Evolutionary conservation across 2,888 invertebrate genomes (phyloP).

Genomic region (Clistopyga incitator): DNA sequence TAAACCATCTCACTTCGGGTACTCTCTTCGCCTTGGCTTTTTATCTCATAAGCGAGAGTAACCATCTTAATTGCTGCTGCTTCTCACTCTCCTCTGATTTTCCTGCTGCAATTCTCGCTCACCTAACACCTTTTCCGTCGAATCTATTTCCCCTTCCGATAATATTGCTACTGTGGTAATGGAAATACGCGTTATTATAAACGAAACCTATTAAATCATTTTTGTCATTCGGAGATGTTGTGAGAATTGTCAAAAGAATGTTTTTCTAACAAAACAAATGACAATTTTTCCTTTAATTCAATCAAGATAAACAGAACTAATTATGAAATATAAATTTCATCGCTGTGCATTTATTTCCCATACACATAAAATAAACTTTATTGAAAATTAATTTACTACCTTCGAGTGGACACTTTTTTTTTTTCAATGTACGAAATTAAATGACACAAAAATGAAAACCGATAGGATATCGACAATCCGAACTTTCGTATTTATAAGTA

Average conservation of each 20-base stretch:
- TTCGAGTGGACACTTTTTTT: not conserved
- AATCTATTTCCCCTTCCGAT: slow-evolving; percentile 11
- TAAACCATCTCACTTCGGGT: not conserved
- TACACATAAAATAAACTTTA: no score
- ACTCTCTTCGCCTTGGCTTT: slow-evolving; percentile 69
- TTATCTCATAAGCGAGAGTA: slow-evolving; percentile 81
- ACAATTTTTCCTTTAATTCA: no score
- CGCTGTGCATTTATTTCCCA: no score
- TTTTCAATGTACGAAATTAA: not conserved
- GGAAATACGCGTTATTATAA: not conserved
- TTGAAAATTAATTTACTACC: no score
- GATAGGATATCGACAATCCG: not conserved
- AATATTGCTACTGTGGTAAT: not conserved
- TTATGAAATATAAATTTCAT: no score
- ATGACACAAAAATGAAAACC: not conserved
- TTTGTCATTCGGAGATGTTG: no score
- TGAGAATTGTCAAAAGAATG: no score
- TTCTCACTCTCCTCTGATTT: slow-evolving; percentile 70
- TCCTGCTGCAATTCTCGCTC: slow-evolving; percentile 35
- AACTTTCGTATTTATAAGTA: not conserved
- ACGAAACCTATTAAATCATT: not conserved
- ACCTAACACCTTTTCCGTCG: not conserved
- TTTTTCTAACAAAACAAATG: no score
- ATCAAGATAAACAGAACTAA: no score
- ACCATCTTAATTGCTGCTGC: slow-evolving; percentile 81